These are phyloP conservation scores for Lissonota sp. DNA, from an alignment of 2,888 invertebrate genomes.

Conservation along the genomic window DNA sequence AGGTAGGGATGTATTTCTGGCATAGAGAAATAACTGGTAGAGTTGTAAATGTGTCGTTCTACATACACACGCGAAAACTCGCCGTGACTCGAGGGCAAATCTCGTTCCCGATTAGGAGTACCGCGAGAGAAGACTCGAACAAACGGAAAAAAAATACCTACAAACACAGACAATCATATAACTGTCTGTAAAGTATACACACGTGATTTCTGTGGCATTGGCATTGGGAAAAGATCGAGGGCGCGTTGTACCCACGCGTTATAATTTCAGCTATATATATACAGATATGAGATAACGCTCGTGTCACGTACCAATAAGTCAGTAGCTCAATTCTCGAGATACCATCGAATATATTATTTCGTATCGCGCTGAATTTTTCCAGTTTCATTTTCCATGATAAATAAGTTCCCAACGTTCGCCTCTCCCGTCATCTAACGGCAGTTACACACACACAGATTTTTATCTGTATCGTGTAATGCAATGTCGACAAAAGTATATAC, in stretches of 20 bases:
- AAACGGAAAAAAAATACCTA: too few species aligned
- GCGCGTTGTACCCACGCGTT: conserved; percentile 60
- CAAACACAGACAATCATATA: not conserved
- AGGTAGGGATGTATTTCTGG: too few species aligned
- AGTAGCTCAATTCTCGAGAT: conserved; percentile 59
- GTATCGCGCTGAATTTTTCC: conserved; percentile 28
- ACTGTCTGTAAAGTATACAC: not conserved
- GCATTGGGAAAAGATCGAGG: conserved; percentile 61
- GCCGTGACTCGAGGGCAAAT: conserved; percentile 64
- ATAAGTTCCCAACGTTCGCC: conserved; percentile 54
- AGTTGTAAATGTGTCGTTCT: too few species aligned
- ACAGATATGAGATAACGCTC: not conserved
- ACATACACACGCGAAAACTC: not conserved
- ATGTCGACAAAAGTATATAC: conserved; percentile 19
- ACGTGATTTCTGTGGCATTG: conserved; percentile 56
- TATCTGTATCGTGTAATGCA: conserved; percentile 41
- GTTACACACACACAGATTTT: conserved; percentile 25
- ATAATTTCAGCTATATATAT: conserved; percentile 46
- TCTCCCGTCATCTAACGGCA: conserved; percentile 27
- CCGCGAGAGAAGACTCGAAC: conserved; percentile 43
- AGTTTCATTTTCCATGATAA: conserved; percentile 56
- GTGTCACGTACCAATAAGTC: conserved; percentile 49
- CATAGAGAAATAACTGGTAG: too few species aligned
- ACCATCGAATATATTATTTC: conserved; percentile 34
- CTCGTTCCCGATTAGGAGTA: conserved; percentile 59